A percentile compares a stretch with the other conserved stretches of the same genome.
phyloP scores from a whole-genome alignment of 2,888 invertebrate genomes.

The Elmis aenea region DNA sequence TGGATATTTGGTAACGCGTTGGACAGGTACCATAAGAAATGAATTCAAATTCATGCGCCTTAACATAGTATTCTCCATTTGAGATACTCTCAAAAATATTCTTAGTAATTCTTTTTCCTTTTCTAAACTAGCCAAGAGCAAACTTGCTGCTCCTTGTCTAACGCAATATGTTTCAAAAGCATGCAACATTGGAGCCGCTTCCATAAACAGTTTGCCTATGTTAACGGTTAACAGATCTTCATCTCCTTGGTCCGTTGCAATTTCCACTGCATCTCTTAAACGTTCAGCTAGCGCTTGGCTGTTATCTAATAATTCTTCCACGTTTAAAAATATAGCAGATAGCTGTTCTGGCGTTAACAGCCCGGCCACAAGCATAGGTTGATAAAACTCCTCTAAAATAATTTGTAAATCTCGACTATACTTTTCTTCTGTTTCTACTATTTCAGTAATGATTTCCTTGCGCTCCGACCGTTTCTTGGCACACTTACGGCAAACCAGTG shows the following conservation, averaged over 20 bases:
- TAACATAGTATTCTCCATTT: conserved; percentile 91
- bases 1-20: conserved; percentile 95
- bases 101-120: conserved; percentile 91
- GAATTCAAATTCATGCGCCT: conserved; percentile 94
- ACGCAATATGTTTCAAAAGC: conserved; percentile 95
- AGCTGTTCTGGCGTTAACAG: conserved; percentile 87
- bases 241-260: conserved; percentile 74
- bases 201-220: conserved; percentile 84
- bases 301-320: conserved; percentile 86
- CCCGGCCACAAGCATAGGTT: conserved; percentile 90
- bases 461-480: conserved; percentile 82
- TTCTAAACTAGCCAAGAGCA: conserved; percentile 83
- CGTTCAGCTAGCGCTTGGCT: conserved; percentile 81
- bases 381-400: conserved; percentile 87
- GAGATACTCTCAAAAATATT: conserved; percentile 92
- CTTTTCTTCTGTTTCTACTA: conserved; percentile 93
- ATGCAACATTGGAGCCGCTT: conserved; percentile 87
- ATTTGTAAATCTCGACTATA: conserved; percentile 91
- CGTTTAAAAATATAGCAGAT: conserved; percentile 87
- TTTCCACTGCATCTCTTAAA: conserved; percentile 80
- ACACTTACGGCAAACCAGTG: conserved; percentile 82
- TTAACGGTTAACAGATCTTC: conserved; percentile 84
- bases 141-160: conserved; percentile 84
- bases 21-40: conserved; percentile 97
- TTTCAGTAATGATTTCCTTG: conserved; percentile 91